A percentile compares a stretch with the other conserved stretches of the same genome.
These are phyloP conservation scores for Champsocephalus esox DNA, from an alignment of 2,797 vertebrate genomes.

Conservation along the genomic window DNA sequence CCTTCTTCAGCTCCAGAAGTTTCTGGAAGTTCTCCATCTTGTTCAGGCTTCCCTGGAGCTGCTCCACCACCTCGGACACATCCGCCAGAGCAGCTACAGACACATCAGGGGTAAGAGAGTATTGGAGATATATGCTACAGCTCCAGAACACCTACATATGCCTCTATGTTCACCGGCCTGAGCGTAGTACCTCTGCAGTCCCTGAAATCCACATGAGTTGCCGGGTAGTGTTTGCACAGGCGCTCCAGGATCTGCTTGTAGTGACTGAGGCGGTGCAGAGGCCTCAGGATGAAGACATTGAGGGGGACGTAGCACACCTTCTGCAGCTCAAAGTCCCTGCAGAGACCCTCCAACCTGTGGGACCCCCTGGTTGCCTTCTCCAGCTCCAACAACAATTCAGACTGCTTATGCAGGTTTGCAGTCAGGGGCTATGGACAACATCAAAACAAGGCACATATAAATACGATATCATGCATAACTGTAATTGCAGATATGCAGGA, in stretches of 20 bases:
- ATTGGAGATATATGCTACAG: background rate
- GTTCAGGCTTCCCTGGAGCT: constrained; percentile 91
- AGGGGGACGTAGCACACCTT: constrained; percentile 98
- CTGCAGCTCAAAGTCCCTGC: constrained; percentile 96
- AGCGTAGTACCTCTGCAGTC: constrained; percentile 85
- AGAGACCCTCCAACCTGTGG: constrained; percentile 88
- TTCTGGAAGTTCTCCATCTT: constrained; percentile 99
- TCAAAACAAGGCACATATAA: background rate
- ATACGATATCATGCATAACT: background rate
- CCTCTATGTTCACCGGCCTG: background rate
- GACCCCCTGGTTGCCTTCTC: constrained; percentile 89
- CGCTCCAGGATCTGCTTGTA: constrained; percentile 98
- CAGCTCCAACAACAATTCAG: constrained; percentile 90
- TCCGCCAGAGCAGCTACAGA: constrained; percentile 93
- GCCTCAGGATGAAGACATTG: constrained; percentile 95
- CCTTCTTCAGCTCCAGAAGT: constrained; percentile 96
- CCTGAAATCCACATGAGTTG: constrained; percentile 92
- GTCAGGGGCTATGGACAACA: constrained; percentile 85
- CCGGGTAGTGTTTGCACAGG: constrained; percentile 94
- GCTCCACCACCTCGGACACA: constrained; percentile 94
- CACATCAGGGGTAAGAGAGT: background rate
- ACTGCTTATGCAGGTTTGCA: constrained; percentile 90
- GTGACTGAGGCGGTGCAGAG: constrained; percentile 95
- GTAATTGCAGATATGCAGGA: background rate
- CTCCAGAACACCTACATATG: background rate